Conservation (phyloP, 2,888 invertebrate genomes). For the Rotaria magnacalcarata region DNA sequence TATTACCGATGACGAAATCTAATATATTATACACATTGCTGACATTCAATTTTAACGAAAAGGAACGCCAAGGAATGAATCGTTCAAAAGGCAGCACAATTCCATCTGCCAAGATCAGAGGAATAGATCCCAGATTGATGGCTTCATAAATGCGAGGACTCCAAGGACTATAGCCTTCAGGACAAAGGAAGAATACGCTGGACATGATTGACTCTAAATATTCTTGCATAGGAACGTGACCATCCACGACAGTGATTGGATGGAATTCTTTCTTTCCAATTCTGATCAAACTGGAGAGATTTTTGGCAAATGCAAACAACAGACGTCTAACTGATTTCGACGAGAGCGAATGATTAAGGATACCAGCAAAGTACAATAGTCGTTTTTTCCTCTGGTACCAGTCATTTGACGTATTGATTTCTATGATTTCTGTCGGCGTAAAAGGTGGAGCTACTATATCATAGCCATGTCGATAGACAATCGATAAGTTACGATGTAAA, state of each 20-base stretch:
- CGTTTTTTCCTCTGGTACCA: neutral
- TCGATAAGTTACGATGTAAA: neutral
- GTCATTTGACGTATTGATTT: neutral
- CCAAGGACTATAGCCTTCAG: constrained; percentile 2
- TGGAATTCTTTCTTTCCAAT: neutral
- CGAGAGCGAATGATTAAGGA: neutral
- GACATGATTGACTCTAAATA: neutral
- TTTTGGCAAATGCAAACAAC: neutral
- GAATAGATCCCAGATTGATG: neutral
- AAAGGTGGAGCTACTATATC: neutral
- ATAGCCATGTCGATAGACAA: neutral
- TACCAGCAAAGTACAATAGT: neutral
- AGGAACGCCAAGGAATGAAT: neutral
- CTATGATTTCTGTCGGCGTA: neutral
- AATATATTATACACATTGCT: no score
- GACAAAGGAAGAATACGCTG: neutral
- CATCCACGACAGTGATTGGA: neutral
- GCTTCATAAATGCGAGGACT: neutral
- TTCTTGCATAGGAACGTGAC: neutral
- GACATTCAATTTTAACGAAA: neutral
- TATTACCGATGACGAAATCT: no score
- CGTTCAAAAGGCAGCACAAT: neutral
- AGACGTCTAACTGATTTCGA: neutral
- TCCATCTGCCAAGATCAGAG: neutral
- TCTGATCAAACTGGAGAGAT: neutral